These are phyloP conservation scores for Panagrolaimus sp. DNA, from an alignment of 1,140 invertebrate genomes.

Conservation along the genomic window DNA sequence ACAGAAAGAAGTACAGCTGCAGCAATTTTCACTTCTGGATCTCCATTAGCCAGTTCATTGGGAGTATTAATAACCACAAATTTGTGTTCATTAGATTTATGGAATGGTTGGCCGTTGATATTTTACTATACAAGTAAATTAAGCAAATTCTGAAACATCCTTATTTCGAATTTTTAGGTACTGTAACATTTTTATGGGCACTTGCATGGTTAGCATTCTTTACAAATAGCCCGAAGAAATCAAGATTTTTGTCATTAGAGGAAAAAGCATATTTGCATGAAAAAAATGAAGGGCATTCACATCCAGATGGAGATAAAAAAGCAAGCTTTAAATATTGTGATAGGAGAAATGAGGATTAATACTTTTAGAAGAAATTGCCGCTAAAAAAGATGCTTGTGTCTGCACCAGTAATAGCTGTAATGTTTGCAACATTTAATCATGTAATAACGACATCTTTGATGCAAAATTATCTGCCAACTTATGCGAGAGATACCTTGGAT, in stretches of 20 bases:
- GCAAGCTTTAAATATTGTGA: no score
- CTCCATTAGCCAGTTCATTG: constrained; percentile 32
- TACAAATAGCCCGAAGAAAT: constrained; percentile 27
- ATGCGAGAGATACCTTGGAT: constrained; percentile 30
- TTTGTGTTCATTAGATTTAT: constrained; percentile 33
- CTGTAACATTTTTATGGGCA: constrained; percentile 19
- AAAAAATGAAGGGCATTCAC: constrained; percentile 12
- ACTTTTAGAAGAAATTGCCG: not conserved
- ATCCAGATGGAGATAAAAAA: no score
- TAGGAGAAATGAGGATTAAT: no score
- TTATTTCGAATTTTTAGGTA: no score
- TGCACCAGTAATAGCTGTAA: constrained; percentile 16
- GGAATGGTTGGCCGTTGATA: constrained; percentile 40
- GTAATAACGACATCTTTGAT: constrained; percentile 22
- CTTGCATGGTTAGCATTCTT: constrained; percentile 22
- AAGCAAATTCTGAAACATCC: not conserved
- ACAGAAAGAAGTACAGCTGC: constrained; percentile 26
- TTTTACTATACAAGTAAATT: constrained; percentile 34
- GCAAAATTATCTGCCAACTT: constrained; percentile 29
- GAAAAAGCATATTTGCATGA: constrained; percentile 21
- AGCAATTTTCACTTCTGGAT: constrained; percentile 32
- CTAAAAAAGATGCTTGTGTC: constrained; percentile 10
- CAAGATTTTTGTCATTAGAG: constrained; percentile 21
- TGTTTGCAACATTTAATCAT: constrained; percentile 19
- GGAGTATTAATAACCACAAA: constrained; percentile 22